Conservation (phyloP, 2,888 invertebrate genomes). For the Aleiodes alternator region DNA sequence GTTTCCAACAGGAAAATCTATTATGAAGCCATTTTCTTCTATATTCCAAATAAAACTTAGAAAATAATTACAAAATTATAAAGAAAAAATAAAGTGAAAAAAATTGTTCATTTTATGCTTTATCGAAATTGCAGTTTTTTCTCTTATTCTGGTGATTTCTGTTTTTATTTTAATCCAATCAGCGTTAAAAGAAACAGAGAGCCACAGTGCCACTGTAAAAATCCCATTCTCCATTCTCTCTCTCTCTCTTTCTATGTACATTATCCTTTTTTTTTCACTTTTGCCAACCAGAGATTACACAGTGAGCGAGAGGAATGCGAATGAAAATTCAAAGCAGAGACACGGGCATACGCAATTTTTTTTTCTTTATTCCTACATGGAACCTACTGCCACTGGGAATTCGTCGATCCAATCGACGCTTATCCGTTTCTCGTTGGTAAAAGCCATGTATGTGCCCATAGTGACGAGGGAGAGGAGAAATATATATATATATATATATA, state of each 20-base stretch:
- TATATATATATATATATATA: neutral
- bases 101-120: constrained; percentile 5
- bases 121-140: neutral
- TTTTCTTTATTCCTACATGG: neutral
- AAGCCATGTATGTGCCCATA: constrained; percentile 55
- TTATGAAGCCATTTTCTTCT: neutral
- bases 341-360: constrained; percentile 2
- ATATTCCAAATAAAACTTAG: neutral
- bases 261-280: constrained; percentile 10
- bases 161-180: constrained; percentile 32
- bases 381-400: constrained; percentile 56
- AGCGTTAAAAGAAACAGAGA: constrained; percentile 30
- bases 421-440: constrained; percentile 53
- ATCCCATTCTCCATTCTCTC: constrained; percentile 20
- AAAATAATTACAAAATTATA: neutral
- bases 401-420: constrained; percentile 58
- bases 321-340: constrained; percentile 29
- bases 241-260: constrained; percentile 4
- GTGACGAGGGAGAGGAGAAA: neutral
- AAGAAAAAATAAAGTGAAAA: constrained; percentile 1
- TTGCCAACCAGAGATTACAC: constrained; percentile 15
- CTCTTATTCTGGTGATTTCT: neutral
- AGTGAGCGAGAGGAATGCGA: constrained; percentile 23
- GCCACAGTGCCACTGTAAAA: constrained; percentile 4
- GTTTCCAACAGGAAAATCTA: neutral